Percentiles rank a stretch among this genome's conserved stretches.
phyloP scores from a whole-genome alignment of 2,797 vertebrate genomes.

The Sebastes umbrosus region DNA sequence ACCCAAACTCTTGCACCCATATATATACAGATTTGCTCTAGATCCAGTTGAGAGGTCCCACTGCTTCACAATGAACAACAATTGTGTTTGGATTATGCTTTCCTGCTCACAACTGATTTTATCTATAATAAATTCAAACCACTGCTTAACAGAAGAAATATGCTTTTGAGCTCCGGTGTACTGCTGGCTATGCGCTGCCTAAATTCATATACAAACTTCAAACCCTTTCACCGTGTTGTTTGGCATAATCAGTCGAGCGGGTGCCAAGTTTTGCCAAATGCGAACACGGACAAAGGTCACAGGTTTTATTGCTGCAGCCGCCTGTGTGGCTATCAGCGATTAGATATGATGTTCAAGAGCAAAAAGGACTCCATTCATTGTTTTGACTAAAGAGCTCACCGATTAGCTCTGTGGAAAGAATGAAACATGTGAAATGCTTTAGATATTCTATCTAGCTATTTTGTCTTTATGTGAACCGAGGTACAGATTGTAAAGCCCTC shows the following conservation, averaged over 20 bases:
- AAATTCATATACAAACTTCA: not conserved
- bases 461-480: not conserved
- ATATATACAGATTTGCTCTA: not conserved
- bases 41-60: not conserved
- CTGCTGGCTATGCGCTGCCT: not conserved
- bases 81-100: not conserved
- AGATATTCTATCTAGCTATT: not conserved
- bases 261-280: not conserved
- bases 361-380: not conserved
- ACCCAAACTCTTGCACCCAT: not conserved
- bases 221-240: not conserved
- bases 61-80: not conserved
- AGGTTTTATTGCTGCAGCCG: conserved; percentile 6
- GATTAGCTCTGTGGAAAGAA: not conserved
- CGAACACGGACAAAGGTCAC: conserved; percentile 8
- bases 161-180: not conserved
- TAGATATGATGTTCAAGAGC: not conserved
- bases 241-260: not conserved
- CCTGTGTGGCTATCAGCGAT: not conserved
- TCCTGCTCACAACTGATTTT: not conserved
- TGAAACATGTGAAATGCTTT: not conserved
- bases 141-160: not conserved
- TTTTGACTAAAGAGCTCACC: not conserved
- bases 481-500: not conserved
- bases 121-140: not conserved